phyloP scores from a whole-genome alignment of 2,888 invertebrate species.

The Campoletis raptor region DNA sequence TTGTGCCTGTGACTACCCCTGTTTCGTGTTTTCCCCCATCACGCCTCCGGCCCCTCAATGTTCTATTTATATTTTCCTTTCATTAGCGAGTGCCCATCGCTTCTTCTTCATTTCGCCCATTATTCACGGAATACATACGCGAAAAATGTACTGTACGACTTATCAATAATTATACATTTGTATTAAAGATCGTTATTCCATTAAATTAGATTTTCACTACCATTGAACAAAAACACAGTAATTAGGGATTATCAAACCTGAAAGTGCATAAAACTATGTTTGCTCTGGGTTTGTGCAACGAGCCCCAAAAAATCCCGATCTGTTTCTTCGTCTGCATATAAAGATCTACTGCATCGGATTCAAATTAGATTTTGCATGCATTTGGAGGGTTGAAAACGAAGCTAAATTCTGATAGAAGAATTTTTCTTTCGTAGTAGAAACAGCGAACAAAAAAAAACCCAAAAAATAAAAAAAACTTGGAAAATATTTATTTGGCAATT shows the following conservation, averaged over 20 bases:
- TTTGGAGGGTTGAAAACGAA: background rate
- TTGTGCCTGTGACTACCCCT: constrained; percentile 10
- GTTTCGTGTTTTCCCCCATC: constrained; percentile 36
- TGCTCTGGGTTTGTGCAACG: too few species aligned
- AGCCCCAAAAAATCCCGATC: background rate
- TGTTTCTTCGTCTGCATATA: too few species aligned
- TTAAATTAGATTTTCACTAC: background rate
- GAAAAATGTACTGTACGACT: background rate
- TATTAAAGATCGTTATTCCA: background rate
- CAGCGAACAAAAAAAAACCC: too few species aligned
- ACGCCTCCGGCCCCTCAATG: constrained; percentile 18
- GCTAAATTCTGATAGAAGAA: background rate
- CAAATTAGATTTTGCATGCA: background rate
- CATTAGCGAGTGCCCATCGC: constrained; percentile 75
- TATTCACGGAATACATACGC: constrained; percentile 20
- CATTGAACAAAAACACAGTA: background rate
- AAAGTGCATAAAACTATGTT: too few species aligned
- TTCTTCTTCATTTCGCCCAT: constrained; percentile 41
- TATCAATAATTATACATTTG: background rate
- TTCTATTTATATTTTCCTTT: constrained; percentile 81
- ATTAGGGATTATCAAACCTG: too few species aligned
- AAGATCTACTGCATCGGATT: background rate
- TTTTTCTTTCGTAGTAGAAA: too few species aligned
- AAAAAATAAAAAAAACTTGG: too few species aligned
- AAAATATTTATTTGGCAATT: background rate